Evolutionary conservation across 2,888 invertebrate genomes (phyloP), one percentile per base, ranked within the genome.

Genomic region (Tipula vernalis): DNA sequence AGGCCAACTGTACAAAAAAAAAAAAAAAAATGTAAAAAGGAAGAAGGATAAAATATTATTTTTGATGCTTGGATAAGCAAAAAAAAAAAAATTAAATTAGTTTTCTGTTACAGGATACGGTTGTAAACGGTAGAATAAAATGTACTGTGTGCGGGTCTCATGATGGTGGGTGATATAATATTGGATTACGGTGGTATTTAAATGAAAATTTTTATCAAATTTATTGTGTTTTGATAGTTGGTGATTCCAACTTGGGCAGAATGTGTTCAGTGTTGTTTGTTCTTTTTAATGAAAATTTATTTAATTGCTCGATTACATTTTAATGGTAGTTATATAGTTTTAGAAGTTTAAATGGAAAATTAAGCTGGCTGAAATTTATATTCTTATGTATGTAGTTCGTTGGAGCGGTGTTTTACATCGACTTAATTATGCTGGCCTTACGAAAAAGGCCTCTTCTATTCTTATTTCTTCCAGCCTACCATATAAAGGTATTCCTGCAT

Each of bases 221-320:
- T 71, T 71, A 71, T 71, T 71, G 71, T 71, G 71, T 71, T 71
- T 71, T 71, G 71, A 71, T 71, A 71, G 71, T 71, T 71, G 71
- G 71, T 71, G 71, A 71, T 71, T 71, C 71, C 18, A 71, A 71
- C 71, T 71, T 28, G 28, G 28, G 71, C 71, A 71, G 51, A 8
- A 71, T 71, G 71, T 71, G 28, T 18, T 71, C 71, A 12, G 71
- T 71, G 10, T 71, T 71, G 71, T 71, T 71, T 71, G 28, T 71
- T 71, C 28, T 71, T 6, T 71, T 71, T 71, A 71, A 71, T 28
- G 71, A 71, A 71, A 71, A 71, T 71, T 71, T 28, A 71, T 71
- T 71, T 71, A 71, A 71, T 71, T 71, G 71, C 71, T 28, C 71
- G 71, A 71, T 71, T 71, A 71, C n/a, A 10, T 71, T 71, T 71